Evolutionary conservation across 2,113 vertebrate species (phyloP), one percentile per base, ranked within the genome.

Genomic region (Crotalus tigris): DNA sequence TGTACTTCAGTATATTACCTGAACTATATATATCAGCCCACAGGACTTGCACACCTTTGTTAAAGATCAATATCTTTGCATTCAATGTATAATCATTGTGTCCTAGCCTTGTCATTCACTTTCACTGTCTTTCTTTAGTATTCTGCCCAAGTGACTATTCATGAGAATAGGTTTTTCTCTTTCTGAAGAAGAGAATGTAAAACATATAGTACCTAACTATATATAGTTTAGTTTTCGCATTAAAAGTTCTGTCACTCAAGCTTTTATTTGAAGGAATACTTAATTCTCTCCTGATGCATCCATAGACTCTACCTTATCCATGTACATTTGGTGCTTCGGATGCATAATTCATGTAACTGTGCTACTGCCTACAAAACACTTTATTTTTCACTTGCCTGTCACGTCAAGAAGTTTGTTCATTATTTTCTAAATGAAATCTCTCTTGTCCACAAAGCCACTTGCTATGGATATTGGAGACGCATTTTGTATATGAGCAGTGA

Each of bases 211-310:
- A 46, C 24, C 91, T 87, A 51, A 51, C 49, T 51, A 51, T 51
- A 51, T 51, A 0, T 61, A 92, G 85, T 0, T 81, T 91, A 69
- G 87, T 93, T 94, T 95, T 86, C 3, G 7, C 92, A 58, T 58
- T 95, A 91, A 95, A 95, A 92, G 2, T 64, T 94, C 44, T 92
- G 26, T 54, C 46, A 44, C 88, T 93, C 15, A 17, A 0, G 26
- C 7, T 93, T 57, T 94, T 92, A 5, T 90, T 93, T 87, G 6
- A 94, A 29, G 19, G 11, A 23, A 44, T 88, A 33, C 0, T 91
- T 44, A n/a, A n/a, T 24, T 92, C 64, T 49, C 51, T 33, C 19
- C 23, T 87, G 39, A 24, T 92, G 58, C 39, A 11, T 15, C 61
- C 46, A 33, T 44, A 57, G 46, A 8, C 46, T 75, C 53, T 39